Base-by-base conservation (phyloP, 2,113 vertebrate genomes). In the Chauna torquata region DNA sequence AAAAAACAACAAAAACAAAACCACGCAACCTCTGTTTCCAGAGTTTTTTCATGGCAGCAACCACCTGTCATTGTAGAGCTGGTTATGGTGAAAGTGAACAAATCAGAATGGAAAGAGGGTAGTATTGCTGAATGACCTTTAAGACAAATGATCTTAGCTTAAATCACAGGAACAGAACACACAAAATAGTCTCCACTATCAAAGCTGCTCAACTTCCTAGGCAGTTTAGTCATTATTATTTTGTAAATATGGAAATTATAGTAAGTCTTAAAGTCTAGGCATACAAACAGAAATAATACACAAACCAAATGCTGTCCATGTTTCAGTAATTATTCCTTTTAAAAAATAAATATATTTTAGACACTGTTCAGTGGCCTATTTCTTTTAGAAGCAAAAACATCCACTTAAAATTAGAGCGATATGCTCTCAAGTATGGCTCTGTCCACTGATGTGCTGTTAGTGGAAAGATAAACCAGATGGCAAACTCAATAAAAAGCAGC, bases 391-490 rank as follows among this genome's bases (percentile, higher is more conserved):
- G 38, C 62, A 89, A 74, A 90, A 76, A 45, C 42, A 84, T 28
- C 65, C 54, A 70, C n/a, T 88, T 70, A 59, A 81, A 89, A 82
- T 61, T 11, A 81, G 34, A 81, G 34, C 1, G 23, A 86, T 44
- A 64, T 0, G 0, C 62, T 94, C 82, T 62, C 25, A 75, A 45
- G 58, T n/a, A 36, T 0, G 0, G n/a, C 25, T 86, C 68, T 78
- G 86, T 80, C 84, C 19, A 17, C 3, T 14, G 79, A 68, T 70
- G 69, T 50, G 83, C 82, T 3, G 3, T 75, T 65, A 88, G 62
- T 8, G 38, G 64, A 70, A 90, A 86, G 89, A 89, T 30, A 90
- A 95, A 91, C 25, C 90, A 92, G 90, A 95, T 69, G 61, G 92
- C 79, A 90, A 96, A 89, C 57, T 92, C 87, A 68, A 8, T 77